phyloP scores from a whole-genome alignment of 2,797 vertebrate genomes.

The Tragelaphus oryx region DNA sequence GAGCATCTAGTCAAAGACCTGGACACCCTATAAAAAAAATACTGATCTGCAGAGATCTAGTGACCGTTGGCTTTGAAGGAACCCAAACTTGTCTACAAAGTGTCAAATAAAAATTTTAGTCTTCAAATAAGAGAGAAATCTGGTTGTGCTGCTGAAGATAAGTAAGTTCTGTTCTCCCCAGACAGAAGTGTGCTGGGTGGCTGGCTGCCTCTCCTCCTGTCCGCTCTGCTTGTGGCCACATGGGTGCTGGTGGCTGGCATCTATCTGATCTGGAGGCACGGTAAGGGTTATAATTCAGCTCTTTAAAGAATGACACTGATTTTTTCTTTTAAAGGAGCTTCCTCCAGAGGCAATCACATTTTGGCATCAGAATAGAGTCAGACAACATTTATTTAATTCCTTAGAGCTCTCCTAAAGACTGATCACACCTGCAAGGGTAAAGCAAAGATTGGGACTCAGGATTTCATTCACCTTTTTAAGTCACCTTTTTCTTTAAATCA shows the following conservation, averaged over 20 bases:
- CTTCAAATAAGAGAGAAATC: background rate
- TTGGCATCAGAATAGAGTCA: background rate
- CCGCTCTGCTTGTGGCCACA: background rate
- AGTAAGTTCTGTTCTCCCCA: conserved; percentile 39
- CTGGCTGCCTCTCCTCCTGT: conserved; percentile 32
- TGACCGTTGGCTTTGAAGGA: background rate
- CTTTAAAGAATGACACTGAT: background rate
- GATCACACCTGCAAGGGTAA: background rate
- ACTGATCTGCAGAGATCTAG: background rate
- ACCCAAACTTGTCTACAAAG: background rate
- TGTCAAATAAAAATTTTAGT: background rate
- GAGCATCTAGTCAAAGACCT: background rate
- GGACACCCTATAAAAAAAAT: background rate
- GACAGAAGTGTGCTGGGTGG: background rate
- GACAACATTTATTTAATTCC: background rate
- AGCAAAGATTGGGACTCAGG: background rate
- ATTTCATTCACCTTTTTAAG: background rate
- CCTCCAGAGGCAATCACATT: background rate
- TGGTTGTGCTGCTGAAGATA: background rate
- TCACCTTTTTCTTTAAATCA: background rate
- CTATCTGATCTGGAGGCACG: background rate
- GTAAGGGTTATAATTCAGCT: conserved; percentile 47
- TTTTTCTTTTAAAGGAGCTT: background rate
- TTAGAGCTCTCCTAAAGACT: background rate
- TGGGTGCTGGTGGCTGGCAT: background rate